Conservation (phyloP, 2,797 vertebrate species). For the Phoeniculus purpureus region DNA sequence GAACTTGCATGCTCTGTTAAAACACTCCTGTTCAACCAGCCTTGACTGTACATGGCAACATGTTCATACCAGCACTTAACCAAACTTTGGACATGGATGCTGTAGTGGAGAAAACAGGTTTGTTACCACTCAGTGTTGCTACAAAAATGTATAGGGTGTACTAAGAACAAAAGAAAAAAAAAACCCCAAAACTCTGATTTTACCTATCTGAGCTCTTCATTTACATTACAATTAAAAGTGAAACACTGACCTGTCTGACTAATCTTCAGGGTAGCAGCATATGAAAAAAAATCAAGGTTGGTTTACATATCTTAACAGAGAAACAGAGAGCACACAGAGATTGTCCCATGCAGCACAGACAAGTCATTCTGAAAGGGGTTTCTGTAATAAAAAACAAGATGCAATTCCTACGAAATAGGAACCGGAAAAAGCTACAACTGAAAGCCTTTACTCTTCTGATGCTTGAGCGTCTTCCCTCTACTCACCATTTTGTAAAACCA, state of each 20-base stretch:
- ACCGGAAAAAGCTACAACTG: background rate
- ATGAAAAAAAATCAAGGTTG: background rate
- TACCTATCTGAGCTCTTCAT: background rate
- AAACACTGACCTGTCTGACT: background rate
- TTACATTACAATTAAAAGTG: background rate
- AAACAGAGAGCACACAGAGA: background rate
- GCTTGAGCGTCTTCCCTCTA: background rate
- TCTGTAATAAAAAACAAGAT: background rate
- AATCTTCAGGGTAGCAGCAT: background rate
- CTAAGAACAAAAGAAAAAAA: background rate
- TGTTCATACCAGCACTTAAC: background rate
- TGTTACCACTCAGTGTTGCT: background rate
- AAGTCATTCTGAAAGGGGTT: background rate
- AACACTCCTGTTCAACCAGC: background rate
- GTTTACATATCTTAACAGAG: background rate
- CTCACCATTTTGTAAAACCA: background rate
- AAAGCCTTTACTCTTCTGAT: background rate
- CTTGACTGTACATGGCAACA: background rate
- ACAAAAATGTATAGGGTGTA: background rate
- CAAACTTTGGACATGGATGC: background rate
- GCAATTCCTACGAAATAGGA: background rate
- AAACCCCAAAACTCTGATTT: background rate
- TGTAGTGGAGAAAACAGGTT: background rate
- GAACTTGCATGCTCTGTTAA: background rate
- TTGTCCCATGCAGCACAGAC: background rate